These are phyloP conservation scores for Anastrepha ludens DNA, from an alignment of 1,140 invertebrate genomes.

Conservation along the genomic window DNA sequence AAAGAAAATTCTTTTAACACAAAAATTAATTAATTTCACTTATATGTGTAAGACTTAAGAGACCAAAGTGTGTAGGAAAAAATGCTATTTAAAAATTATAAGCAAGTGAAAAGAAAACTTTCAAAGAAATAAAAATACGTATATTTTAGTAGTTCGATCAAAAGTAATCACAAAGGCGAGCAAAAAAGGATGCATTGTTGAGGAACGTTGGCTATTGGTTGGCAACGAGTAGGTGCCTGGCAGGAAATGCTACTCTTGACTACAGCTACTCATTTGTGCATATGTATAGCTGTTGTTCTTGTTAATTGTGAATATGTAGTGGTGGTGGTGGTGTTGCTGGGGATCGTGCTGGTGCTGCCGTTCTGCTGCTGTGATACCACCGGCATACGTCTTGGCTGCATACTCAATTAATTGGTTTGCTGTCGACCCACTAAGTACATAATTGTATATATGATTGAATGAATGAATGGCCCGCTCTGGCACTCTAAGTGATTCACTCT, in stretches of 20 bases:
- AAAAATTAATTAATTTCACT: neutral
- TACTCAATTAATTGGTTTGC: conserved; percentile 23
- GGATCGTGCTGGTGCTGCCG: neutral
- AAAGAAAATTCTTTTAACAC: conserved; percentile 3
- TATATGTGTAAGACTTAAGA: neutral
- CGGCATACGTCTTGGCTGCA: neutral
- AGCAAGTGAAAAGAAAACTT: neutral
- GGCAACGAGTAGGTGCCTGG: neutral
- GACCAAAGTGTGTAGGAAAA: neutral
- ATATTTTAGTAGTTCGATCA: neutral
- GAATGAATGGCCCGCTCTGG: neutral
- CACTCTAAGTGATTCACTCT: conserved; percentile 58
- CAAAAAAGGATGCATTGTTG: neutral
- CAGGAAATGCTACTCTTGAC: neutral
- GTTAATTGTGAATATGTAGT: neutral
- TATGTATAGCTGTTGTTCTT: neutral
- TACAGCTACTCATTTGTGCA: neutral
- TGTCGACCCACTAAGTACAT: conserved; percentile 10
- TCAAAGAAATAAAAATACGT: neutral
- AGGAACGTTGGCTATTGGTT: conserved; percentile 9
- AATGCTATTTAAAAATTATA: neutral
- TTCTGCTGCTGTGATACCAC: neutral
- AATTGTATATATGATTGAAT: neutral
- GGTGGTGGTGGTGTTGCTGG: neutral
- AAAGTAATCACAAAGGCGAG: neutral